Percentiles rank a stretch among this genome's conserved stretches.
phyloP scores from a whole-genome alignment of 1,140 invertebrate genomes.

The Lasioglossum albipes region DNA sequence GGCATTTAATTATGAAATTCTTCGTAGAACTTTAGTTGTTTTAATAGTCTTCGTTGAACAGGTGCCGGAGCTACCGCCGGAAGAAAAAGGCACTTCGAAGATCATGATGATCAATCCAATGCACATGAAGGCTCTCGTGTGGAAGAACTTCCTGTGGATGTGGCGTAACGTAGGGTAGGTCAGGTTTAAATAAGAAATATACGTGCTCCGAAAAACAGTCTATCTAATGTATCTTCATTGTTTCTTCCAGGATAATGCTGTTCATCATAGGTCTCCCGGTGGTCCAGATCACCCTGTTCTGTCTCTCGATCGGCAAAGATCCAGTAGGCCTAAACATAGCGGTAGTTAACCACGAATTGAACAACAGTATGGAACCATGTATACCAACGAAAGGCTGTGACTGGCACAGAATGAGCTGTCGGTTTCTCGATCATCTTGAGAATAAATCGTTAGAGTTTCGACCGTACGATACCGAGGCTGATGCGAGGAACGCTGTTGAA shows the following conservation, averaged over 20 bases:
- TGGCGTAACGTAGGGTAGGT: conserved; percentile 94
- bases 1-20: no score
- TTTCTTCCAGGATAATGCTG: conserved; percentile 86
- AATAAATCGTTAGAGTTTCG: conserved; percentile 82
- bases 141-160: conserved; percentile 95
- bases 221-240: no score
- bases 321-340: conserved; percentile 91
- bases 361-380: conserved; percentile 79
- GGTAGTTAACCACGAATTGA: conserved; percentile 91
- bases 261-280: conserved; percentile 96
- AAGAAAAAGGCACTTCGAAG: conserved; percentile 72
- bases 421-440: conserved; percentile 86
- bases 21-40: background rate
- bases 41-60: background rate
- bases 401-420: conserved; percentile 86
- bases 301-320: conserved; percentile 94
- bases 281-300: conserved; percentile 96
- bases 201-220: background rate
- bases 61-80: conserved; percentile 72
- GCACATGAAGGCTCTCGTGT: conserved; percentile 91
- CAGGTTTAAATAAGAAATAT: background rate
- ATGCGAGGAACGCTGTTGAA: conserved; percentile 86
- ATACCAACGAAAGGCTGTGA: conserved; percentile 82
- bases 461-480: conserved; percentile 79
- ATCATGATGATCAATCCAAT: conserved; percentile 84